Evolutionary conservation across 2,113 vertebrate genomes (phyloP), one percentile per base, ranked within the genome.

Genomic region (Tragulus kanchil): DNA sequence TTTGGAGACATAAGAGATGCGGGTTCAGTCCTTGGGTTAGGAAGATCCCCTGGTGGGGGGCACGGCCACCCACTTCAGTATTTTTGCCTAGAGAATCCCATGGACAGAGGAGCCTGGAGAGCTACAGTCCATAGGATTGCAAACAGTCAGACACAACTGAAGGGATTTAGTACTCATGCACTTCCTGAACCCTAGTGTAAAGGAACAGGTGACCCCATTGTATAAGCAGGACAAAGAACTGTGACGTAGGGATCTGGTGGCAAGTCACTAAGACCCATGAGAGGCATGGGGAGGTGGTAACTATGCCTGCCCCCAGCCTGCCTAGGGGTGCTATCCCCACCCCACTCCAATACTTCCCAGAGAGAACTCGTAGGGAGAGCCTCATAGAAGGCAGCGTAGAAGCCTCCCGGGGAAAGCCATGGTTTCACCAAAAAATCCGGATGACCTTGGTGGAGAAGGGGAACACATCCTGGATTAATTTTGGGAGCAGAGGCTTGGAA

Each of bases 231-330:
- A 45, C 25, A 83, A 64, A 13, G 31, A 59, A 23, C 23, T 31
- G 14, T 19, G 14, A 26, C 2, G 0, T 31, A 8, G 10, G 12
- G 21, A 1, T 1, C 23, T 12, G 21, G 56, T 8, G 56, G 6
- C 31, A 58, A 15, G 28, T 79, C 12, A 52, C 23, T 36, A 52
- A 87, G 52, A 7, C n/a, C 50, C 17, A 8, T 11, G 56, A 69
- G 62, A 78, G 21, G 23, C 56, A 1, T 5, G 12, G 8, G 26
- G 6, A 65, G 7, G 50, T 62, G 36, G 7, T 4, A 3, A 31
- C 59, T 54, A 1, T 31, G 21, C 11, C 15, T 78, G 21, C 45
- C 62, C 15, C 62, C 13, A 36, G 84, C 4, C 23, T 19, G 25
- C 36, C 25, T 2, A 6, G 17, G 52, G 75, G 45, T 19, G 10